phyloP scores from a whole-genome alignment of 2,797 vertebrate species.

The Sebastes nivosus region DNA sequence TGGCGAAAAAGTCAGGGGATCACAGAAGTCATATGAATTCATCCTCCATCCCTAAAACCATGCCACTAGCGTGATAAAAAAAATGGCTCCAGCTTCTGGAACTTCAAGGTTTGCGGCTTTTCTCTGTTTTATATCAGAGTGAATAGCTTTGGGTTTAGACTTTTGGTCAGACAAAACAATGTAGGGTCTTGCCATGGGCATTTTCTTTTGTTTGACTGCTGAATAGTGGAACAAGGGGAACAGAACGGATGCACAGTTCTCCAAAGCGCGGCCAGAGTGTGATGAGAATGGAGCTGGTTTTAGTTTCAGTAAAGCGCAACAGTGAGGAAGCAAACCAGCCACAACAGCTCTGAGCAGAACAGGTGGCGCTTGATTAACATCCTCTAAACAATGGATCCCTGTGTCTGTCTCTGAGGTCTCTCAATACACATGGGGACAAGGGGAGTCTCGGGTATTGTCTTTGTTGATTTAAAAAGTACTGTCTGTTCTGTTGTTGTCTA shows the following conservation, averaged over 20 bases:
- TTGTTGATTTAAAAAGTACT: too few relatives aligned
- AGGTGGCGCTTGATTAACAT: not conserved
- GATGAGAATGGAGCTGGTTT: not conserved
- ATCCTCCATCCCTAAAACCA: not conserved
- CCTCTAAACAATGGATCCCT: not conserved
- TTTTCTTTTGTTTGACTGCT: not conserved
- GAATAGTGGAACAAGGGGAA: not conserved
- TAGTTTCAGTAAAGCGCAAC: not conserved
- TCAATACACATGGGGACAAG: not conserved
- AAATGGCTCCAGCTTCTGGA: not conserved
- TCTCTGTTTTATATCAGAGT: not conserved
- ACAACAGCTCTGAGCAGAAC: not conserved
- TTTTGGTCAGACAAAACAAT: too few relatives aligned
- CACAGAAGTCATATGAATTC: not conserved
- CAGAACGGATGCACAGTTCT: not conserved
- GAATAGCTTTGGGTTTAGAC: too few relatives aligned
- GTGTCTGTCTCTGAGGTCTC: not conserved
- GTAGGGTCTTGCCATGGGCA: too few relatives aligned
- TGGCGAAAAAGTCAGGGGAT: not conserved
- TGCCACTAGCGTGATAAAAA: not conserved
- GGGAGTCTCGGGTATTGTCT: too few relatives aligned
- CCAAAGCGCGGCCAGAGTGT: not conserved
- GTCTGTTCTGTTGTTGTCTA: not conserved
- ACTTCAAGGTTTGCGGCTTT: not conserved
- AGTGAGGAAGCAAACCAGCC: not conserved